Evolutionary conservation across 2,888 invertebrate species (phyloP).

Genomic region (Rhagonycha fulva): DNA sequence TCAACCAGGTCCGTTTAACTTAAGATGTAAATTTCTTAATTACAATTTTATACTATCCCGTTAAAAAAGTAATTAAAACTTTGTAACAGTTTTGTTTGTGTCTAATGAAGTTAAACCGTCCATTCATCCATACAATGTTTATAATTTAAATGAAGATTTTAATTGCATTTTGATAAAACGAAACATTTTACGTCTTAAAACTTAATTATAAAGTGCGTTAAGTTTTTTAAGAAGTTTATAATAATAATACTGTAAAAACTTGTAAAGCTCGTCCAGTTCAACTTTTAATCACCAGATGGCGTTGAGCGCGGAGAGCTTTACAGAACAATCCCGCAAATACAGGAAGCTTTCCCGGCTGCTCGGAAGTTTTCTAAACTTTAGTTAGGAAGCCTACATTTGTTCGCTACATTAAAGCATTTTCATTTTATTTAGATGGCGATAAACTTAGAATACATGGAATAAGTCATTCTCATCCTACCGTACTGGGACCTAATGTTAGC

Average conservation of each 20-base stretch:
- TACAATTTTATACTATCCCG: constrained; percentile 1
- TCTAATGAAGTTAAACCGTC: constrained; percentile 13
- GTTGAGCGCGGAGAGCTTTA: neutral
- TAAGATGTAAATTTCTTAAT: constrained; percentile 15
- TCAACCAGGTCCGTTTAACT: constrained; percentile 5
- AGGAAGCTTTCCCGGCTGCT: neutral
- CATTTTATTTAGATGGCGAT: constrained; percentile 10
- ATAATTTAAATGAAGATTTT: constrained; percentile 17
- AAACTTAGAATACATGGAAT: constrained; percentile 6
- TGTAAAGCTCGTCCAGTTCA: neutral
- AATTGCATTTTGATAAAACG: constrained; percentile 10
- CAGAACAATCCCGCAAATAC: neutral
- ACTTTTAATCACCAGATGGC: constrained; percentile 6
- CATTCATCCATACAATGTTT: constrained; percentile 19
- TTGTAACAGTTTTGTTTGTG: constrained; percentile 11
- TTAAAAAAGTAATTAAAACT: constrained; percentile 23
- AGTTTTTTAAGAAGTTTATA: neutral
- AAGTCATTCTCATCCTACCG: constrained; percentile 48
- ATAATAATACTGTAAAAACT: too few relatives aligned
- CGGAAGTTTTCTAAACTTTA: neutral
- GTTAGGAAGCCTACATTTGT: neutral
- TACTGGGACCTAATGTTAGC: constrained; percentile 74
- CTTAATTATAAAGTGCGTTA: neutral
- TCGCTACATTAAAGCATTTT: neutral
- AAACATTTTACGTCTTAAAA: neutral